Conservation (phyloP, 2,113 vertebrate species). For the Petaurus breviceps region DNA sequence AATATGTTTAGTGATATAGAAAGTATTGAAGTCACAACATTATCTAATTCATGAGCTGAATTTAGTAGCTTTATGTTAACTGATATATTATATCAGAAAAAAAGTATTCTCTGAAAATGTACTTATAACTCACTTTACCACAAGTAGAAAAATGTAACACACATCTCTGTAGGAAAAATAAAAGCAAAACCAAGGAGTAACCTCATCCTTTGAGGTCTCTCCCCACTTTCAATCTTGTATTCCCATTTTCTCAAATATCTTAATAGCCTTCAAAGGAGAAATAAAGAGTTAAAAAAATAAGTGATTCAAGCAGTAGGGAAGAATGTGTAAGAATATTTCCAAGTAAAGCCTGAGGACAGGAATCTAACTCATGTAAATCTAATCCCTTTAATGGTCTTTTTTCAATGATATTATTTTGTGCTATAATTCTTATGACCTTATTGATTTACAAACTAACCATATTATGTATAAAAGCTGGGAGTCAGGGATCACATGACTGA, state of each 20-base stretch:
- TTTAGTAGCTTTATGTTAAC: background rate
- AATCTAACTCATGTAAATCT: background rate
- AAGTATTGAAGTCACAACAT: background rate
- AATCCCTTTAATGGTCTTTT: background rate
- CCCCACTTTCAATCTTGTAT: background rate
- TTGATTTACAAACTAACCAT: conserved; percentile 14
- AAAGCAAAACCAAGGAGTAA: too few species aligned
- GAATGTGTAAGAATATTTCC: background rate
- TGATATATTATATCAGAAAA: too few species aligned
- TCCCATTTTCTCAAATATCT: background rate
- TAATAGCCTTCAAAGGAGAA: background rate
- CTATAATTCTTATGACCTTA: background rate
- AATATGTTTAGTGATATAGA: background rate
- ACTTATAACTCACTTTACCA: too few species aligned
- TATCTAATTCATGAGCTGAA: background rate
- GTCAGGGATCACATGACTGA: background rate
- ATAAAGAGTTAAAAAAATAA: background rate
- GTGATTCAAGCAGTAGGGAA: background rate
- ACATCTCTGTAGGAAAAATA: too few species aligned
- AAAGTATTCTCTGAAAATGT: too few species aligned
- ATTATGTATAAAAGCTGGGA: background rate
- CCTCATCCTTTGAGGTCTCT: too few species aligned
- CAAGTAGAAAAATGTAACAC: too few species aligned
- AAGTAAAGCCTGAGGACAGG: conserved; percentile 27
- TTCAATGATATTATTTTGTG: background rate